Evolutionary conservation across 2,113 vertebrate species (phyloP).

Genomic region (Amphilophus citrinellus): DNA sequence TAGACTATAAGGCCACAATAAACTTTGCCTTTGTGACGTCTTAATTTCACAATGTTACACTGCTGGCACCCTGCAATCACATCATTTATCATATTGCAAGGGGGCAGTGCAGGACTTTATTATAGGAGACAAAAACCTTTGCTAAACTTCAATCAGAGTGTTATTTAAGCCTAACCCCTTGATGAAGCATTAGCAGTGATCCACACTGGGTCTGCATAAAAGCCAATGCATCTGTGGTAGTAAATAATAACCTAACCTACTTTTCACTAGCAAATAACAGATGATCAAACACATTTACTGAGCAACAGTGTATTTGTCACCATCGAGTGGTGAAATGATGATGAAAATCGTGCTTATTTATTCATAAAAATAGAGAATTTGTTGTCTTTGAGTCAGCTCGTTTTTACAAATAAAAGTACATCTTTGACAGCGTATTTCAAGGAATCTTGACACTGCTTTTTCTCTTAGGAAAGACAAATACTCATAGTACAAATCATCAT

Average conservation of each 20-base stretch:
- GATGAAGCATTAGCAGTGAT: slow-evolving; percentile 38
- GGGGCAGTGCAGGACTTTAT: slow-evolving; percentile 61
- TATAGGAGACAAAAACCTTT: slow-evolving; percentile 30
- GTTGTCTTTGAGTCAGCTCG: not conserved
- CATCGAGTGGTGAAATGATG: slow-evolving; percentile 21
- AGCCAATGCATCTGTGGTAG: slow-evolving; percentile 11
- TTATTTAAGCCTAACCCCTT: slow-evolving; percentile 34
- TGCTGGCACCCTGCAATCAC: slow-evolving; percentile 2
- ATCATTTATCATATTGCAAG: slow-evolving; percentile 17
- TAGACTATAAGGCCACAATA: slow-evolving; percentile 4
- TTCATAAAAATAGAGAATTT: slow-evolving; percentile 16
- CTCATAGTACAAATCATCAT: not conserved
- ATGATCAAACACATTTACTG: slow-evolving; percentile 36
- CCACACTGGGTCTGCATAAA: slow-evolving; percentile 23
- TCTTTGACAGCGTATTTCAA: slow-evolving; percentile 26
- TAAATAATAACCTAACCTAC: slow-evolving; percentile 43
- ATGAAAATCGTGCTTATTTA: slow-evolving; percentile 32
- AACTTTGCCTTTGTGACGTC: not conserved
- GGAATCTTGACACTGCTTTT: not conserved
- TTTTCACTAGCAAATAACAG: slow-evolving; percentile 38
- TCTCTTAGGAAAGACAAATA: not conserved
- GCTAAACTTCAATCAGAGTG: slow-evolving; percentile 28
- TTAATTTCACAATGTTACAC: not conserved
- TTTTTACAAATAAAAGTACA: slow-evolving; percentile 25
- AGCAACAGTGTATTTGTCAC: slow-evolving; percentile 38